Base-by-base conservation (phyloP, 2,888 invertebrate species). In the Lasioglossum oenotherae region DNA sequence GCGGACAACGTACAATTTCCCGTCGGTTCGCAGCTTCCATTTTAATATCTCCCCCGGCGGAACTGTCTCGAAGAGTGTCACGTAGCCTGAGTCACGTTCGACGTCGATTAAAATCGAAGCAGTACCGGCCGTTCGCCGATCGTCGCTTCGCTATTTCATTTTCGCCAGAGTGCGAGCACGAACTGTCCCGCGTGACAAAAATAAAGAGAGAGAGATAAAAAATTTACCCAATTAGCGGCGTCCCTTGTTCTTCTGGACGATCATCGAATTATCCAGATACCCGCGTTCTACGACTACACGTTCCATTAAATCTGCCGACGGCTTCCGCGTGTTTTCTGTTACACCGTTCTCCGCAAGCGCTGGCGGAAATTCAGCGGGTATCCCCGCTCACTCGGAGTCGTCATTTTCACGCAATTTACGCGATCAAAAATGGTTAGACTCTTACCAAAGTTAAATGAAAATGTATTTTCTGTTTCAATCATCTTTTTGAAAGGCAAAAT, bases 201-300 rank as follows among this genome's bases (percentile, higher is more conserved):
- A 64, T 31, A 31, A 8, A 19, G 8, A 53, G 8, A 53, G 8
- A 8, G 23, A 57, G 12, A 57, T 1, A n/a, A 4, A 57, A n/a
- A 67, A 23, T 19, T n/a, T 3, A 8, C n/a, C 64, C 84, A 53
- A 84, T 81, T 81, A 84, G 76, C 49, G 53, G 38, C 64, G n/a
- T 23, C 67, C n/a, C 64, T 19, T 67, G 75, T 84, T 80, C 80
- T 31, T 46, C 19, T 44, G 72, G 27, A 74, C 73, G 86, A 73
- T 75, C 86, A 73, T 83, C 74, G 87, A 77, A 86, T 87, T 84
- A 86, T 86, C 80, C 74, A 57, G 44, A 44, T 76, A 57, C 8
- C 60, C 67, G 41, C 67, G 23, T 71, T 35, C n/a, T 46, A n/a
- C 27, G 27, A 2, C 14, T 60, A 38, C 31, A 31, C 85, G 72